Percentiles rank a stretch among this genome's conserved stretches.
These are phyloP conservation scores for Cyclophora albipunctata DNA, from an alignment of 2,888 invertebrate genomes.

Conservation along the genomic window DNA sequence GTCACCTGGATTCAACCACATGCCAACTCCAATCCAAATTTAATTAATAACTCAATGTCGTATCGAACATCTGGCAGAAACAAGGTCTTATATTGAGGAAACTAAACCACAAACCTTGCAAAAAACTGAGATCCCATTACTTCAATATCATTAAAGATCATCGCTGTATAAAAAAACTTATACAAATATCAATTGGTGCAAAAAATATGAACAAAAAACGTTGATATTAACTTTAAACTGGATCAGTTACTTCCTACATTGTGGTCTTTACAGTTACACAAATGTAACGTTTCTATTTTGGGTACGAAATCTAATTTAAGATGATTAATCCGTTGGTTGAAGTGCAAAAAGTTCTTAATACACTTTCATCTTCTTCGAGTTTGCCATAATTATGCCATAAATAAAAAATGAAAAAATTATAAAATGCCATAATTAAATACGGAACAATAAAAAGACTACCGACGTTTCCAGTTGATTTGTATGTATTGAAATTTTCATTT, in stretches of 20 bases:
- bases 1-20: slow-evolving; percentile 15
- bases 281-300: too few relatives aligned
- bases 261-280: slow-evolving; percentile 33
- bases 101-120: slow-evolving; percentile 38
- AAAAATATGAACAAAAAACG: slow-evolving; percentile 34
- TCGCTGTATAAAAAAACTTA: slow-evolving; percentile 30
- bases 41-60: slow-evolving; percentile 32
- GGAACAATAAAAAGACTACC: too few relatives aligned
- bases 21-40: slow-evolving; percentile 28
- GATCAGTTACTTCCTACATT: slow-evolving; percentile 48
- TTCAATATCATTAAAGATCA: slow-evolving; percentile 56
- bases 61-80: slow-evolving; percentile 54
- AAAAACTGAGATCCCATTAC: slow-evolving; percentile 55
- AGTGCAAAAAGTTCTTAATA: too few relatives aligned
- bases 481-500: too few relatives aligned
- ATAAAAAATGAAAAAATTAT: too few relatives aligned
- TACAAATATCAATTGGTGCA: slow-evolving; percentile 32
- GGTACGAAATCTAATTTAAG: too few relatives aligned
- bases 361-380: too few relatives aligned
- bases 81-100: slow-evolving; percentile 66
- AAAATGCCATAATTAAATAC: too few relatives aligned
- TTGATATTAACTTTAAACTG: slow-evolving; percentile 39
- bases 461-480: too few relatives aligned
- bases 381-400: too few relatives aligned
- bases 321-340: too few relatives aligned